Evolutionary conservation across 2,797 vertebrate genomes (phyloP), one percentile per base, ranked within the genome.

Genomic region (Muscicapa comitata): DNA sequence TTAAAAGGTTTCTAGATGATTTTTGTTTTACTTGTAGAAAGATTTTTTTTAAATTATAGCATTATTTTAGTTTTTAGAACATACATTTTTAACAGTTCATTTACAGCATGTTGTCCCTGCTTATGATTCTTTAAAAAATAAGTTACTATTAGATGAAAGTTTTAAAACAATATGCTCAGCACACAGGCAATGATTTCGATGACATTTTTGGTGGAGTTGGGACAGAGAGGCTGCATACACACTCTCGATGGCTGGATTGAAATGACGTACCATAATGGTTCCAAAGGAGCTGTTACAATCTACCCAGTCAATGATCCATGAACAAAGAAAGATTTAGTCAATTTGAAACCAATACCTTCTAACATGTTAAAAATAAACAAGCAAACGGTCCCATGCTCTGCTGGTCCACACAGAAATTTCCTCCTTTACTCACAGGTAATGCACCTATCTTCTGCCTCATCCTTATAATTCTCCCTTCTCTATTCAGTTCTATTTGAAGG

Each of bases 351-450:
- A 94, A 78, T 91, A 61, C 35, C 63, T 79, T 86, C 48, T 67
- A 93, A 94, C 86, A 84, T 89, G 71, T 66, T 93, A 90, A 96
- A 95, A 95, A 87, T 77, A 94, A 94, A 91, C 86, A 97, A 94
- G 65, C 42, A 75, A 80, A 87, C 2, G 45, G 31, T 88, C 43
- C 37, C 51, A 31, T 70, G 81, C 92, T 92, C 84, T 89, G 42
- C 72, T 92, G 85, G 43, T 80, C 37, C 58, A 62, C 72, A 66
- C 61, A 54, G 67, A 89, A 65, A 90, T 93, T 83, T 87, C 31
- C 38, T 88, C 25, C 42, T 87, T 88, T 77, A 48, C 40, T 88
- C 65, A 65, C 48, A 70, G 38, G 42, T 59, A 62, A n/a, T 51
- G 26, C 10, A 77, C 61, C 21, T 53, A 17, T 38, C 67, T 94